phyloP scores from a whole-genome alignment of 1,140 invertebrate species.

The Cylas formicarius region DNA sequence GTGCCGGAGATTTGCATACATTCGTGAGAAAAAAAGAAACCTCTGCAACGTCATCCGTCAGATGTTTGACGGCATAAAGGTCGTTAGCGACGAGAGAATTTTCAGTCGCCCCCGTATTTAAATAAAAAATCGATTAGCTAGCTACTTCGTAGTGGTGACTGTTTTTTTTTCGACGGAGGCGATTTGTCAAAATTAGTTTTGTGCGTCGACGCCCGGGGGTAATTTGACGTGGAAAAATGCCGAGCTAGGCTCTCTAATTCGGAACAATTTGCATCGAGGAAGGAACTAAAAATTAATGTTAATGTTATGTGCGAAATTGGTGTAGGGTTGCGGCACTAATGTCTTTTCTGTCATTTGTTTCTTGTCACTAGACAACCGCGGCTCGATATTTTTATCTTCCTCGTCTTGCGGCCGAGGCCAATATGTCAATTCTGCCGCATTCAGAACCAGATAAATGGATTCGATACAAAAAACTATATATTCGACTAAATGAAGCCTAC shows the following conservation, averaged over 20 bases:
- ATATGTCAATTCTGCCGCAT: no score
- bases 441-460: no score
- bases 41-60: constrained; percentile 17
- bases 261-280: constrained; percentile 3
- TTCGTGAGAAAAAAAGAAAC: constrained; percentile 24
- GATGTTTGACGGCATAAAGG: constrained; percentile 9
- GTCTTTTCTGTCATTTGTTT: not conserved
- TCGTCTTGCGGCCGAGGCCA: no score
- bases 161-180: constrained; percentile 17
- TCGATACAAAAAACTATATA: no score
- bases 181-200: constrained; percentile 30
- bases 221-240: constrained; percentile 25
- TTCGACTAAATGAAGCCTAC: no score
- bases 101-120: constrained; percentile 15
- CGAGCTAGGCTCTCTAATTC: not conserved
- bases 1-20: constrained; percentile 20
- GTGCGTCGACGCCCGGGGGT: constrained; percentile 22
- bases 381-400: no score
- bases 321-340: not conserved
- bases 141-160: no score
- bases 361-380: not conserved
- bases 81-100: constrained; percentile 10
- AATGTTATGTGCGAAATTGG: constrained; percentile 20
- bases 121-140: constrained; percentile 29
- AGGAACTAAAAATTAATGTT: constrained; percentile 6